phyloP scores from a whole-genome alignment of 1,140 invertebrate species.

The Laupala kohalensis region DNA sequence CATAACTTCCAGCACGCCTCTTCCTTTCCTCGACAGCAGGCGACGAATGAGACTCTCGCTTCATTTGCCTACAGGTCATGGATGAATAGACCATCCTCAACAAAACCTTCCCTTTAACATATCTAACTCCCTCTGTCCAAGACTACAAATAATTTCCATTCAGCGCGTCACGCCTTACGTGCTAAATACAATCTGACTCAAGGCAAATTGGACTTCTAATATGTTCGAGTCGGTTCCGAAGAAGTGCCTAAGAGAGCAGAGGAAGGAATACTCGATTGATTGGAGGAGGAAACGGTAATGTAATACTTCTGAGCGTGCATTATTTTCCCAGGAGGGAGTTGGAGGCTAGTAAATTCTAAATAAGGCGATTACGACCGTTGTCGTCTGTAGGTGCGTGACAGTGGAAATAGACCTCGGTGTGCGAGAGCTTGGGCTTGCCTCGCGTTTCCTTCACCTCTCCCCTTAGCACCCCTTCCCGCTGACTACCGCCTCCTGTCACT shows the following conservation, averaged over 20 bases:
- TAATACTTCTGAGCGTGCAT: not conserved
- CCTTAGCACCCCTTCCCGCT: too few relatives aligned
- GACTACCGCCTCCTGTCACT: too few relatives aligned
- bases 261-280: not conserved
- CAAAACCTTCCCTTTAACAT: too few relatives aligned
- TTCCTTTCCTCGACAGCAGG: not conserved
- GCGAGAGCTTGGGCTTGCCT: not conserved
- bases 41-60: not conserved
- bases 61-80: not conserved
- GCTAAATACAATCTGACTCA: too few relatives aligned
- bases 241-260: not conserved
- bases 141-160: too few relatives aligned
- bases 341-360: not conserved
- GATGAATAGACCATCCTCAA: too few relatives aligned
- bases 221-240: not conserved
- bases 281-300: not conserved
- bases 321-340: not conserved
- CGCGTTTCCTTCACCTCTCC: too few relatives aligned
- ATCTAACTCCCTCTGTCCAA: too few relatives aligned
- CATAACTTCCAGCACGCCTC: too few relatives aligned
- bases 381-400: not conserved
- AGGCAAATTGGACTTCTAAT: not conserved
- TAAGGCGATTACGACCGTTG: not conserved
- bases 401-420: not conserved
- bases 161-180: too few relatives aligned